A percentile compares a stretch with the other conserved stretches of the same genome.
Evolutionary conservation across 1,140 invertebrate genomes (phyloP).

Genomic region (Cepaea nemoralis): DNA sequence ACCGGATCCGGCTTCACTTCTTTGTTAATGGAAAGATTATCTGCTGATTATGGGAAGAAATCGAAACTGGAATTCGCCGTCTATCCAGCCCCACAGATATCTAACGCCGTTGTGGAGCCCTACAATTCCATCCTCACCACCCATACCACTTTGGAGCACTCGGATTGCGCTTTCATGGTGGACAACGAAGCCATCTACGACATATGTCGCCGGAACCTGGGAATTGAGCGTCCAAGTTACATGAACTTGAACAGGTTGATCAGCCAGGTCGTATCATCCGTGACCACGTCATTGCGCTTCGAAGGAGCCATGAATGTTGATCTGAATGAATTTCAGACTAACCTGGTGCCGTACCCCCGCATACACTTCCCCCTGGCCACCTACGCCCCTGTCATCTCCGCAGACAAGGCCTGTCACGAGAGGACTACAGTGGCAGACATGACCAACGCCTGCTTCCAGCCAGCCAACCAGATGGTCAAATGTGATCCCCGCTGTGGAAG

Average conservation of each 20-base stretch:
- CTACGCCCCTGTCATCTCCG: conserved; percentile 80
- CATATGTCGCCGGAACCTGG: conserved; percentile 77
- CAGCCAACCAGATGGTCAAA: conserved; percentile 92
- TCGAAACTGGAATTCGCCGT: conserved; percentile 90
- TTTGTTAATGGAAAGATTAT: conserved; percentile 88
- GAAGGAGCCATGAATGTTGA: conserved; percentile 64
- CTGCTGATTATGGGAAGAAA: conserved; percentile 91
- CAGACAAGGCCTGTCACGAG: conserved; percentile 89
- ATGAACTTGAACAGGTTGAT: conserved; percentile 67
- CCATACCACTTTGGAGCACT: conserved; percentile 56
- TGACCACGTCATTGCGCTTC: conserved; percentile 69
- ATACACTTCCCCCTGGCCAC: conserved; percentile 6
- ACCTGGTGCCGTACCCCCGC: conserved; percentile 77
- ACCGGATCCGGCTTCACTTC: conserved; percentile 92
- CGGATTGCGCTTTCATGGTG: conserved; percentile 62
- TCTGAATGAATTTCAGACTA: conserved; percentile 77
- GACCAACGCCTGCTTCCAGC: conserved; percentile 87
- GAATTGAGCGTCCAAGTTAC: conserved; percentile 79
- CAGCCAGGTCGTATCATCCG: conserved; percentile 49
- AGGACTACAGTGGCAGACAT: conserved; percentile 75
- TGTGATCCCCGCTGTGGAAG: conserved; percentile 90
- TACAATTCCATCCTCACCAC: conserved; percentile 64
- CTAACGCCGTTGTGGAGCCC: conserved; percentile 62
- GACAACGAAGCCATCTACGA: conserved; percentile 44
- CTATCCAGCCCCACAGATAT: conserved; percentile 85